phyloP scores from a whole-genome alignment of 2,113 vertebrate species.

The Isichthys henryi region DNA sequence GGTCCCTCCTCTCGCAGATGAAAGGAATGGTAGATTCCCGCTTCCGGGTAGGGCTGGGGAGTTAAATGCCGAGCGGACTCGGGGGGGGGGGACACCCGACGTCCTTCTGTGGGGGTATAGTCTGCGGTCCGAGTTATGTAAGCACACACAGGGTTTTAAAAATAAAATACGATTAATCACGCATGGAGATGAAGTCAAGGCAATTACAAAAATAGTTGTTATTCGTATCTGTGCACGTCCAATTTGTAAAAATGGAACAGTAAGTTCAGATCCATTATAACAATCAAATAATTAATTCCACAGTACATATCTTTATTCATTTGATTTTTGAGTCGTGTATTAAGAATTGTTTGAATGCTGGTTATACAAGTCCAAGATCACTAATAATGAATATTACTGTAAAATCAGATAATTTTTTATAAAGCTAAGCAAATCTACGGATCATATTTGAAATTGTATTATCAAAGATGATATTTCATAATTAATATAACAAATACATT shows the following conservation, averaged over 20 bases:
- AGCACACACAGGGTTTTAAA: background rate
- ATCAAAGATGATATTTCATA: background rate
- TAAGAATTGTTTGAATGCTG: background rate
- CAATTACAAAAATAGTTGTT: background rate
- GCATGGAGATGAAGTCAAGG: background rate
- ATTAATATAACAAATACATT: background rate
- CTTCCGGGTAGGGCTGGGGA: constrained; percentile 32
- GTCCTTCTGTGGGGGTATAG: background rate
- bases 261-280: background rate
- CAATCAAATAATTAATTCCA: background rate
- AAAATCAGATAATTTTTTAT: background rate
- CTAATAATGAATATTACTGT: background rate
- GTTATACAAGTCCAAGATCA: background rate
- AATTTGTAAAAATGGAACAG: background rate
- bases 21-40: constrained; percentile 52
- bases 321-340: background rate
- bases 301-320: background rate
- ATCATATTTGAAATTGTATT: background rate
- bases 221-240: background rate
- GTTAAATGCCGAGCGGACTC: background rate
- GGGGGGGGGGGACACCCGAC: background rate
- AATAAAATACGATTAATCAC: background rate
- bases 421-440: background rate
- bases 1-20: background rate
- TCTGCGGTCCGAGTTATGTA: background rate